Percentiles rank a stretch among this genome's conserved stretches.
These are phyloP conservation scores for Lordiphosa andalusiaca DNA, from an alignment of 2,888 invertebrate genomes.

Conservation along the genomic window DNA sequence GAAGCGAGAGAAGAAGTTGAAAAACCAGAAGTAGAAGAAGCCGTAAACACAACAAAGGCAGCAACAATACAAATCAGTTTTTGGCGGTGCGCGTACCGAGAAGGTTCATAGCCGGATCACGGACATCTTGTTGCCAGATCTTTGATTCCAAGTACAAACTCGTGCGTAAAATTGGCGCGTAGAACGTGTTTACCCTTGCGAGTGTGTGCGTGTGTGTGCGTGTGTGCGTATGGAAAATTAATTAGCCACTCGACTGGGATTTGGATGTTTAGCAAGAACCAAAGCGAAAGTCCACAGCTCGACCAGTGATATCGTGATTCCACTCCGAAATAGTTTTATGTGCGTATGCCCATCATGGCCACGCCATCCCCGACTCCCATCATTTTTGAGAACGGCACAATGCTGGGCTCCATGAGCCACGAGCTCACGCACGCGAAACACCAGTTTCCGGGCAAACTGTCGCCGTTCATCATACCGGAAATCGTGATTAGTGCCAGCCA, in stretches of 20 bases:
- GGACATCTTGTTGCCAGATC: slow-evolving; percentile 3
- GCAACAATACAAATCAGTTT: slow-evolving; percentile 77
- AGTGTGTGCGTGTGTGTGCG: slow-evolving; percentile 14
- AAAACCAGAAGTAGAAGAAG: slow-evolving; percentile 53
- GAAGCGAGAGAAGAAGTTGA: slow-evolving; percentile 40
- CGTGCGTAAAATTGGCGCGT: slow-evolving; percentile 51
- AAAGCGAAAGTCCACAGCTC: slow-evolving; percentile 6
- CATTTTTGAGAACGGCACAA: slow-evolving; percentile 78
- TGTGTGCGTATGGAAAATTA: slow-evolving; percentile 16
- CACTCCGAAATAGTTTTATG: background rate
- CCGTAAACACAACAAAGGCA: slow-evolving; percentile 70
- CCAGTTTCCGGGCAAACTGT: slow-evolving; percentile 25
- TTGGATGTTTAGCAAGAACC: slow-evolving; percentile 1
- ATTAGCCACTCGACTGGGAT: background rate
- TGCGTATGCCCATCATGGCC: slow-evolving; percentile 1
- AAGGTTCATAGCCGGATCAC: slow-evolving; percentile 36
- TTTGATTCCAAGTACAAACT: slow-evolving; percentile 23
- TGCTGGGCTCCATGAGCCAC: slow-evolving; percentile 73
- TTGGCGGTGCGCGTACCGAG: slow-evolving; percentile 76
- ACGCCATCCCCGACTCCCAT: slow-evolving; percentile 34
- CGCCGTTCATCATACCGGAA: slow-evolving; percentile 64
- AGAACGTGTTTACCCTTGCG: slow-evolving; percentile 16
- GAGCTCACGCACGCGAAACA: slow-evolving; percentile 35
- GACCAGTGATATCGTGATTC: slow-evolving; percentile 3
- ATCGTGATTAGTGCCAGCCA: slow-evolving; percentile 68